These are phyloP conservation scores for Sebastes diploproa DNA, from an alignment of 2,797 vertebrate species.

Conservation along the genomic window DNA sequence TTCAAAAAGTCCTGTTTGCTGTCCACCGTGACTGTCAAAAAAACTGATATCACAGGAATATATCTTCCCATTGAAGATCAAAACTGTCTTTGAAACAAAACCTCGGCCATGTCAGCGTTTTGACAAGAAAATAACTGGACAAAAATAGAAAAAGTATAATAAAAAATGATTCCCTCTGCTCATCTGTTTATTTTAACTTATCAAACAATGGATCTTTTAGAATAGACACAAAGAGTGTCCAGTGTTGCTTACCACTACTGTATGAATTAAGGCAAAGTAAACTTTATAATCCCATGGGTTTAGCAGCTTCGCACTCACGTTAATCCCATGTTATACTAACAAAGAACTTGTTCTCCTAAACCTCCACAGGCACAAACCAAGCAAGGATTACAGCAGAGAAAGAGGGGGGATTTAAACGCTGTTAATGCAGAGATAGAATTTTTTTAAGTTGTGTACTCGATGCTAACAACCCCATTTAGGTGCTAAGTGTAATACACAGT, in stretches of 20 bases:
- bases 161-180: background rate
- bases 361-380: constrained; percentile 54
- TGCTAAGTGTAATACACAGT: background rate
- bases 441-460: constrained; percentile 53
- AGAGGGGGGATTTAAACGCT: constrained; percentile 32
- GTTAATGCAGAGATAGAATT: constrained; percentile 38
- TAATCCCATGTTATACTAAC: constrained; percentile 69
- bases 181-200: background rate
- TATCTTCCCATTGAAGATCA: constrained; percentile 17
- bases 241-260: constrained; percentile 12
- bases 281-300: constrained; percentile 58
- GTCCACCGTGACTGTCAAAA: constrained; percentile 14
- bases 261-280: constrained; percentile 41
- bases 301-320: constrained; percentile 51
- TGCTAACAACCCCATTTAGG: constrained; percentile 21
- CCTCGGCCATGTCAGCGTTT: background rate
- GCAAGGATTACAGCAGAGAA: constrained; percentile 64
- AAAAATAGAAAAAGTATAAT: constrained; percentile 30
- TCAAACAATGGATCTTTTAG: background rate
- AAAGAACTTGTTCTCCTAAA: constrained; percentile 50
- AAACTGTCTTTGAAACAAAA: constrained; percentile 28
- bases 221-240: constrained; percentile 10
- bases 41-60: constrained; percentile 27
- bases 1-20: constrained; percentile 26
- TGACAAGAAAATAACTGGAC: constrained; percentile 10